These are phyloP conservation scores for Cerceris rybyensis DNA, from an alignment of 2,888 invertebrate genomes.

Conservation along the genomic window DNA sequence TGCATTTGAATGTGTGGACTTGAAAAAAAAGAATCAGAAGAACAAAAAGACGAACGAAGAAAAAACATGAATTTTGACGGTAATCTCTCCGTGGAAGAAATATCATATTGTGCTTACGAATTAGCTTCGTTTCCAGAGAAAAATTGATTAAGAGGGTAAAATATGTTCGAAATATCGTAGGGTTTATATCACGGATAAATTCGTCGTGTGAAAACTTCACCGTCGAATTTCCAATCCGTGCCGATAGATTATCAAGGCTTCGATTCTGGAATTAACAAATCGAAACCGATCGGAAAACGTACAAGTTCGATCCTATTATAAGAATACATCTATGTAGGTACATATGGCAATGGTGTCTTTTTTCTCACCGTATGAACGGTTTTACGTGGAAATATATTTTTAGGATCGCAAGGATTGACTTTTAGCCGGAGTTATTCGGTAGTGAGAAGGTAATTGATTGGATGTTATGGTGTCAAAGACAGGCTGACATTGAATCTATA, in stretches of 20 bases:
- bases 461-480: slow-evolving; percentile 2
- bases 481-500: slow-evolving; percentile 29
- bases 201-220: neutral
- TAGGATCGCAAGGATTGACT: neutral
- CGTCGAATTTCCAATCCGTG: slow-evolving; percentile 24
- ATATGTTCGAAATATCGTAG: neutral
- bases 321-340: slow-evolving; percentile 1
- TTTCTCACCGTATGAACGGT: neutral
- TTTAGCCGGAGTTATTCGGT: neutral
- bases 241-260: slow-evolving; percentile 52
- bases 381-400: neutral
- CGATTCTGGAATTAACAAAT: slow-evolving; percentile 30
- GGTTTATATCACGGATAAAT: neutral
- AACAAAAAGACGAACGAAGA: no score
- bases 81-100: no score
- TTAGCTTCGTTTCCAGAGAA: neutral
- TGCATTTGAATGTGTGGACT: neutral
- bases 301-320: slow-evolving; percentile 52
- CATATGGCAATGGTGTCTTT: neutral
- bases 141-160: neutral
- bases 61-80: no score
- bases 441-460: slow-evolving; percentile 17
- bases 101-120: neutral
- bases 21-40: neutral
- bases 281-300: slow-evolving; percentile 39